These are phyloP conservation scores for Diarsia dahlii DNA, from an alignment of 2,888 invertebrate species.

Conservation along the genomic window DNA sequence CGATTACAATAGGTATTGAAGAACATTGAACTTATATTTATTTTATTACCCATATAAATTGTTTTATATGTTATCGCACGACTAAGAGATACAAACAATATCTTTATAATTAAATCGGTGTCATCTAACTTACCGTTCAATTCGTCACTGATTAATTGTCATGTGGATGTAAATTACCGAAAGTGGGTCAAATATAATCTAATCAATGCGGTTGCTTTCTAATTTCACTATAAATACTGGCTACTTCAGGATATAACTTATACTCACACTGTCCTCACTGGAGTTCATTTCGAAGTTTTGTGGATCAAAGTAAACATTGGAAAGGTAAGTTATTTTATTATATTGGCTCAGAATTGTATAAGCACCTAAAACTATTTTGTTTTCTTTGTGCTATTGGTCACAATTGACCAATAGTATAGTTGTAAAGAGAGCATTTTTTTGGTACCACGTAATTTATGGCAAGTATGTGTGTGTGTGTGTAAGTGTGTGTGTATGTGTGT, in stretches of 20 bases:
- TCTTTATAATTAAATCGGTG: background rate
- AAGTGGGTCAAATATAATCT: background rate
- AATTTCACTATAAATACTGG: background rate
- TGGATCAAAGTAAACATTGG: background rate
- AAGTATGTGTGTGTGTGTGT: no score
- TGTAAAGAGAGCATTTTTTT: no score
- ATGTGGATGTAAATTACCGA: background rate
- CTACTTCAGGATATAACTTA: no score
- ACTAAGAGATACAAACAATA: background rate
- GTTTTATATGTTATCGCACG: background rate
- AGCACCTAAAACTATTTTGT: no score
- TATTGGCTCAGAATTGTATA: no score
- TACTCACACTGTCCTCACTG: background rate
- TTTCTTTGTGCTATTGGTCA: no score
- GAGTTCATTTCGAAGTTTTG: background rate
- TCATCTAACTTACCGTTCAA: background rate
- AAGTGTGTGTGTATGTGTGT: no score
- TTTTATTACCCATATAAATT: no score
- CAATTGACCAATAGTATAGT: no score
- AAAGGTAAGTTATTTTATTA: slow-evolving; percentile 3
- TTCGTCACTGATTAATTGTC: background rate
- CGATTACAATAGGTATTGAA: no score
- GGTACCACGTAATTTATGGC: no score
- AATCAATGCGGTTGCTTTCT: background rate
- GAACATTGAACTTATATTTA: no score